Evolutionary conservation across 1,140 invertebrate genomes (phyloP), one percentile per base, ranked within the genome.

Genomic region (Dysdera silvatica): DNA sequence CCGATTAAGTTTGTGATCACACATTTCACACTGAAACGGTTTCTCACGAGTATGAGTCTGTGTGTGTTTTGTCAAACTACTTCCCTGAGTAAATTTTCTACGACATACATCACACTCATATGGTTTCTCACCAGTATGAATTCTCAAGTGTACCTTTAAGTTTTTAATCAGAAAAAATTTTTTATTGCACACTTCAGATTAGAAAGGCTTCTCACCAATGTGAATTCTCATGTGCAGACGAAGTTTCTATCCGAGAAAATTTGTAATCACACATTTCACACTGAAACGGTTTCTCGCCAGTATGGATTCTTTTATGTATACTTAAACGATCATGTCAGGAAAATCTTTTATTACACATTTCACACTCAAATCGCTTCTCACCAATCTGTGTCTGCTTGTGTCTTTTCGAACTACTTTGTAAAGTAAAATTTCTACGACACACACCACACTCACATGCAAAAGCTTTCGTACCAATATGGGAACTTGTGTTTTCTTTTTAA

Each of bases 211-310:
- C 71, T 87, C 85, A 71, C 88, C 85, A 45, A 85, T 89, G 69
- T 95, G 91, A 23, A 89, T 85, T 66, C 87, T 82, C 76, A 88
- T 81, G 72, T 95, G 90, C 91, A 88, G 47, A 87, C 86, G 8
- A 94, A 77, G 78, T 92, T 91, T 72, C 91, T 91, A 49, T 87
- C 86, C 14, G 90, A 87, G 64, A 71, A 71, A 26, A 24, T 56
- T 65, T n/a, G n/a, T 72, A 71, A 29, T 26, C 47, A 63, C 72
- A 73, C 6, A 69, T 31, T 48, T 66, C 58, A 58, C 68, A 70
- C 28, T 59, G 47, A 32, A 62, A 54, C 3, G 31, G 37, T 40
- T 65, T 49, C 16, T 31, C 18, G 14, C 33, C 18, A 3, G 49
- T n/a, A 29, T 70, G 68, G 16, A 59, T 47, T 10, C 35, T 12